These are phyloP conservation scores for Eremophila alpestris DNA, from an alignment of 2,797 vertebrate genomes.

Conservation along the genomic window DNA sequence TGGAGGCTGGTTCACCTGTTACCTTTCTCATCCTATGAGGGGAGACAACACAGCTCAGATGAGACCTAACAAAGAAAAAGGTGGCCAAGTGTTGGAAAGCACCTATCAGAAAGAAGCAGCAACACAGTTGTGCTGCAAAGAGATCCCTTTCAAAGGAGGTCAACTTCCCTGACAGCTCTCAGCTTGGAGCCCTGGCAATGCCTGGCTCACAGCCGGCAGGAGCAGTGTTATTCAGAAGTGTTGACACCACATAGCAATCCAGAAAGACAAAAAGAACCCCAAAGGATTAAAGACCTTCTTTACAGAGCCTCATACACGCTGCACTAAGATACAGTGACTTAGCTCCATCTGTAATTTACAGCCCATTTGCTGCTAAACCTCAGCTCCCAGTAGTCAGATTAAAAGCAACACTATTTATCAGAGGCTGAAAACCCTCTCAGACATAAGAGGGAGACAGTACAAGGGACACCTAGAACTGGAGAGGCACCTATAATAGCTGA, in stretches of 20 bases:
- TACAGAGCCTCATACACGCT: not conserved
- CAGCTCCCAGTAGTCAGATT: not conserved
- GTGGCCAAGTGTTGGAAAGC: not conserved
- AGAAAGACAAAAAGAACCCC: not conserved
- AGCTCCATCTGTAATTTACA: not conserved
- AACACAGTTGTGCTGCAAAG: not conserved
- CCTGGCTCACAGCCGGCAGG: not conserved
- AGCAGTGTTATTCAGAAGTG: not conserved
- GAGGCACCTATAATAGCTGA: not conserved
- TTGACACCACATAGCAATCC: not conserved
- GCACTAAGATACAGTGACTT: not conserved
- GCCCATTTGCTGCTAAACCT: not conserved
- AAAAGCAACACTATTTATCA: not conserved
- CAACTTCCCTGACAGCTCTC: not conserved
- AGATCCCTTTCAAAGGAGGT: not conserved
- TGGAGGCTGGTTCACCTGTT: not conserved
- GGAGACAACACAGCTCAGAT: not conserved
- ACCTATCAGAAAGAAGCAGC: not conserved
- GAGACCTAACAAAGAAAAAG: not conserved
- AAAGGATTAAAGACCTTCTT: conserved; percentile 1
- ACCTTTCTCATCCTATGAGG: not conserved
- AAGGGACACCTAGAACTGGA: not conserved
- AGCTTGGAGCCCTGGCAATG: not conserved
- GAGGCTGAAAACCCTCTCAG: not conserved
- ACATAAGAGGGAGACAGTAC: not conserved